A percentile compares a stretch with the other conserved stretches of the same genome.
Evolutionary conservation across 2,888 invertebrate species (phyloP).

Genomic region (Euphydryas editha): DNA sequence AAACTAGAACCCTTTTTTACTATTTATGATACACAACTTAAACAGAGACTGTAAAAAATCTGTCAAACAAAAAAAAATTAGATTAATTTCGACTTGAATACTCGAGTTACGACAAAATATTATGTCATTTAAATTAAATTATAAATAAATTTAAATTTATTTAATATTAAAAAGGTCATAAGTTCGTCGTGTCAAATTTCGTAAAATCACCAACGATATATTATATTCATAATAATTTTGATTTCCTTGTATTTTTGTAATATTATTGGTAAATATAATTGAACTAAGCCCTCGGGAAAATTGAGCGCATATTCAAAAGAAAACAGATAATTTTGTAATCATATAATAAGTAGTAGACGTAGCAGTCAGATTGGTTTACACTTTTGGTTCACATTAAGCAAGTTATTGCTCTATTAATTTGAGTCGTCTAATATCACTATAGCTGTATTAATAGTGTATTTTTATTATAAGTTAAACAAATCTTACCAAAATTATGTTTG

Average conservation of each 20-base stretch:
- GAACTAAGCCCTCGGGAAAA: too few relatives aligned
- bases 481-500: conserved; percentile 2
- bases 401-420: too few relatives aligned
- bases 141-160: conserved; percentile 22
- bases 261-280: neutral
- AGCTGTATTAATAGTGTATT: neutral
- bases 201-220: neutral
- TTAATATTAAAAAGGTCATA: conserved; percentile 20
- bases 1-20: too few relatives aligned
- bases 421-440: neutral
- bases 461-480: conserved; percentile 19
- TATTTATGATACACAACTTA: neutral
- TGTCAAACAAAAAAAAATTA: neutral
- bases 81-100: conserved; percentile 13
- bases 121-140: conserved; percentile 17
- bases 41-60: neutral
- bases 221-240: neutral
- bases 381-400: too few relatives aligned
- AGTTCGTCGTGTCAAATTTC: conserved; percentile 22
- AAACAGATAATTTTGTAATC: too few relatives aligned
- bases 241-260: neutral
- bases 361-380: too few relatives aligned
- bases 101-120: conserved; percentile 17
- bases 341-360: too few relatives aligned
- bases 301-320: too few relatives aligned